Base-by-base conservation (phyloP, 2,113 vertebrate species). In the Corydoras maculifer region DNA sequence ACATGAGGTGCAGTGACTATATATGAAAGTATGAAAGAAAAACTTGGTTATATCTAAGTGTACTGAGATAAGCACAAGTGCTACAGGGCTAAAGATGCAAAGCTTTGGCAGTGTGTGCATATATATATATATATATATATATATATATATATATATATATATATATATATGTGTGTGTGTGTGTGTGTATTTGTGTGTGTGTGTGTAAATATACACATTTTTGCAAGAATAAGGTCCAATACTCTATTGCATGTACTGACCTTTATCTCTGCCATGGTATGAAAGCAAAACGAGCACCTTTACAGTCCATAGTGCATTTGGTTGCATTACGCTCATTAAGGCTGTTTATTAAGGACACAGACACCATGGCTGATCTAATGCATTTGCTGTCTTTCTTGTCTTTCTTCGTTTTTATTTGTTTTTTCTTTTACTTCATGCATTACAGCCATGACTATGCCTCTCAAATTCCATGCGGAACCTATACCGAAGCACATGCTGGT, bases 291-390 rank as follows among this genome's bases (percentile, higher is more conserved):
- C 50, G 59, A 75, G 70, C 77, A 79, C 74, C 74, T 69, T 73
- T 58, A 86, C 86, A 84, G 85, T 85, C 86, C 81, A 87, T 88
- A 88, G 88, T 89, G 88, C 88, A 90, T 90, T 87, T 86, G 82
- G 87, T 86, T 86, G 82, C 86, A 83, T 85, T 87, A 87, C 76
- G 81, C 12, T 78, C 80, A 77, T 86, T 84, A 84, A 80, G 88
- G 78, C 78, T 75, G 72, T 70, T 76, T 25, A 64, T 68, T 78
- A 72, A 77, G 63, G 77, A 68, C 70, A 75, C 77, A 66, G 66
- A 72, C 58, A 66, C 15, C 51, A 75, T 71, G 76, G 76, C 72
- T 35, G 49, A 51, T 72, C n/a, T 11, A 73, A 54, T 48, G 50
- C 31, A 13, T 74, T 57, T 4, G 8, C 55, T 55, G 9, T 57